Conservation (phyloP, 2,888 invertebrate genomes). For the Trissolcus japonicus region DNA sequence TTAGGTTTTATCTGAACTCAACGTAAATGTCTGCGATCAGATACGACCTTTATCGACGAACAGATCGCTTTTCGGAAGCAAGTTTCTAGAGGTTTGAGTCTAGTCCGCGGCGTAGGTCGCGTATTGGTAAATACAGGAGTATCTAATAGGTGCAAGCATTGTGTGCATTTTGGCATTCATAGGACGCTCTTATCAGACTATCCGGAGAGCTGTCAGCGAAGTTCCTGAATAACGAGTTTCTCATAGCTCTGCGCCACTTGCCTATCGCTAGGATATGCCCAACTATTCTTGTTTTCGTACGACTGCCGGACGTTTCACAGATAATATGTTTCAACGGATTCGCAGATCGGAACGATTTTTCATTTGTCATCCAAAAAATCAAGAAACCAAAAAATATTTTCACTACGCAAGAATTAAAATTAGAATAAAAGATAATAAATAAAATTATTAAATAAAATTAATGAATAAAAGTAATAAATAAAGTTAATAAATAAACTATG, state of each 20-base stretch:
- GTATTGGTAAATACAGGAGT: constrained; percentile 54
- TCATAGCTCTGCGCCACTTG: constrained; percentile 61
- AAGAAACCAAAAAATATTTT: no score
- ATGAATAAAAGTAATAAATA: no score
- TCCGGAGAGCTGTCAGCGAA: constrained; percentile 76
- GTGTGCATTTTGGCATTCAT: constrained; percentile 74
- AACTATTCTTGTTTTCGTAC: constrained; percentile 72
- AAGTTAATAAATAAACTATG: no score
- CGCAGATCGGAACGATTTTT: constrained; percentile 59
- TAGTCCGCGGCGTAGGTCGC: constrained; percentile 51
- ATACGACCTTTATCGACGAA: constrained; percentile 52
- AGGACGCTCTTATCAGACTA: constrained; percentile 75
- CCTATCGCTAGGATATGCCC: constrained; percentile 74
- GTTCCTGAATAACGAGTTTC: constrained; percentile 75
- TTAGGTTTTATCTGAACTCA: no score
- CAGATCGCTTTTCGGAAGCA: constrained; percentile 45
- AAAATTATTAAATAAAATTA: no score
- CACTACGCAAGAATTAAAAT: no score
- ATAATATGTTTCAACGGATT: constrained; percentile 68
- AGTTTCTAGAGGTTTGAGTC: constrained; percentile 52
- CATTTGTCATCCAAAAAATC: constrained; percentile 11
- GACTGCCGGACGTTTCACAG: constrained; percentile 73
- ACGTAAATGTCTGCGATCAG: constrained; percentile 1
- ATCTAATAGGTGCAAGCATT: constrained; percentile 64
- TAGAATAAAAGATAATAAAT: no score